Evolutionary conservation across 2,113 vertebrate genomes (phyloP), one percentile per base, ranked within the genome.

Genomic region (Callospermophilus lateralis): DNA sequence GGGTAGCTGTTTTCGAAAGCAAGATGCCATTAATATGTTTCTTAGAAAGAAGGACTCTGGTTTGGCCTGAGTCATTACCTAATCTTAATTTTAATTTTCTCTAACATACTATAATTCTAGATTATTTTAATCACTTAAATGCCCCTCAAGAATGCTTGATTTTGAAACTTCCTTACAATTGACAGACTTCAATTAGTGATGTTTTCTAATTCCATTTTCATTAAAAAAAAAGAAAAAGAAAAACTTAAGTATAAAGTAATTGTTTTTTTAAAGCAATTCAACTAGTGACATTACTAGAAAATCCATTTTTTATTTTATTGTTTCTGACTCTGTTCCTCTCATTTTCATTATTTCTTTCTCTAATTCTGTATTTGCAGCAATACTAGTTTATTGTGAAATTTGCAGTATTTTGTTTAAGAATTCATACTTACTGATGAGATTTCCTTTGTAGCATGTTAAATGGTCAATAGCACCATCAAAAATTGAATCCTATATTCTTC

Each of bases 201-300:
- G 4, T 87, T 68, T 92, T 90, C 73, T 70, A 95, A 26, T 89
- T 89, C 22, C 70, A 87, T 48, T 95, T 96, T 45, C 65, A 76
- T 28, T 89, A 86, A 67, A 84, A 79, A 30, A 32, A 34, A 8
- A 45, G n/a, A n/a, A 45, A 45, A 45, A 45, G 8, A 45, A 45
- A 45, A 26, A 32, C 17, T 51, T 51, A 51, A 51, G 48, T 77
- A 34, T 53, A 84, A 68, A 87, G 32, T 45, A 8, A 3, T 48
- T 9, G 45, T 45, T 32, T 65, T 80, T 45, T 72, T 92, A 4
- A 70, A n/a, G 73, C 42, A 94, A 42, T 92, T 84, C 87, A 42
- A 65, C 77, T 13, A 51, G 61, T 95, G 42, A 20, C 97, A 28
- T 45, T 65, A 80, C 58, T n/a, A 8, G 16, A 19, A 80, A 79